phyloP scores from a whole-genome alignment of 2,113 vertebrate genomes.

The Microtus richardsoni region DNA sequence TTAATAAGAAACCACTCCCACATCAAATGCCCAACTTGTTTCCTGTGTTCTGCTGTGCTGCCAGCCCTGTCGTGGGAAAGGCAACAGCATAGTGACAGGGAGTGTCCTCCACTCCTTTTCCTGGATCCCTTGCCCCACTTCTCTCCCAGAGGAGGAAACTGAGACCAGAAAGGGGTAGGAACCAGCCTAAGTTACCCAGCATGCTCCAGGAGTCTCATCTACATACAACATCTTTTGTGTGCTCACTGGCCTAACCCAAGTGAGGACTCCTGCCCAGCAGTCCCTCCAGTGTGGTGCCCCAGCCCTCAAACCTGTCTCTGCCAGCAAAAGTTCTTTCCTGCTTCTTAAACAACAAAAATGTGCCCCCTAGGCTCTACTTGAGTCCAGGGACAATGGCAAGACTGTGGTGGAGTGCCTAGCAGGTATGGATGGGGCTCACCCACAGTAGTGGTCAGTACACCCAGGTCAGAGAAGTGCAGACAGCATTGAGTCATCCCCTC shows the following conservation, averaged over 20 bases:
- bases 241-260: no score
- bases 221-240: neutral
- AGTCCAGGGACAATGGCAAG: neutral
- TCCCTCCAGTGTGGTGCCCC: neutral
- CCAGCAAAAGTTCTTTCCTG: neutral
- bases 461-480: neutral
- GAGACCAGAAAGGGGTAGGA: neutral
- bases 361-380: neutral
- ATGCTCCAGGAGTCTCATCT: neutral
- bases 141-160: neutral
- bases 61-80: neutral
- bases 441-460: neutral
- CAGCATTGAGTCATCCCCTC: neutral
- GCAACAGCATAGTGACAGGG: neutral
- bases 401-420: neutral
- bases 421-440: neutral
- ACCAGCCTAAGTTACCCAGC: neutral
- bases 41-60: neutral
- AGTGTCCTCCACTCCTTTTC: neutral
- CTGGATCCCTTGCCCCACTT: neutral
- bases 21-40: no score
- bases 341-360: neutral
- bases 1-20: no score
- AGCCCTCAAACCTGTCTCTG: no score
- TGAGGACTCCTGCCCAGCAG: neutral